Evolutionary conservation across 1,140 invertebrate genomes (phyloP).

Genomic region (Drosophila pseudoananassae): DNA sequence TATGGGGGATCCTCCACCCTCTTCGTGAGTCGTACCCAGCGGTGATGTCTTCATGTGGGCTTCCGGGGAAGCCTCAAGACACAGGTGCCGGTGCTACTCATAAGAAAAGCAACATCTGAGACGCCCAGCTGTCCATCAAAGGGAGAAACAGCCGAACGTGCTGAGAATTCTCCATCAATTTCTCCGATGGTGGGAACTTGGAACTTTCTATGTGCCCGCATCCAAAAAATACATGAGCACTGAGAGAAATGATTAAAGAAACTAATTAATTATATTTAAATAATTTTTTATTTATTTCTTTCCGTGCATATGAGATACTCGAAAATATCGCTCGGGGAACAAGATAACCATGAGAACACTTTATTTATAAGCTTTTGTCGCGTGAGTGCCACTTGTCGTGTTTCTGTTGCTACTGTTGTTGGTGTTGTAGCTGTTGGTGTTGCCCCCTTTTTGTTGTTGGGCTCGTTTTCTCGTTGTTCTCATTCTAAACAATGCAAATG

Average conservation of each 20-base stretch:
- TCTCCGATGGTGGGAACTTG: constrained; percentile 50
- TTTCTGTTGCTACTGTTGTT: constrained; percentile 19
- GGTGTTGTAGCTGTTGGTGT: constrained; percentile 1
- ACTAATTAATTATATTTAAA: too few species aligned
- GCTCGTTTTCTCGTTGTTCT: constrained; percentile 59
- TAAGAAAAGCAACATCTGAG: constrained; percentile 7
- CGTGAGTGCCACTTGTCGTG: constrained; percentile 66
- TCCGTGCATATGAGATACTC: constrained; percentile 16
- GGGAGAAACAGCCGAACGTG: constrained; percentile 51
- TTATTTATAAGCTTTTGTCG: constrained; percentile 70
- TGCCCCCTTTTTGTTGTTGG: constrained; percentile 25
- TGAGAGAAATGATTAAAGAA: background rate
- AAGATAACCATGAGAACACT: constrained; percentile 64
- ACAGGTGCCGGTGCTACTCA: constrained; percentile 42
- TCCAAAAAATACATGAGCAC: constrained; percentile 27
- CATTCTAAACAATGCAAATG: constrained; percentile 75
- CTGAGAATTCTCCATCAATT: constrained; percentile 65
- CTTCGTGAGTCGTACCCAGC: constrained; percentile 28
- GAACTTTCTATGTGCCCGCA: constrained; percentile 56
- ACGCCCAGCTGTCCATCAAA: constrained; percentile 21
- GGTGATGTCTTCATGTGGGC: constrained; percentile 28
- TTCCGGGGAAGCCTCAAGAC: constrained; percentile 1
- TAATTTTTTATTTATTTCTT: background rate
- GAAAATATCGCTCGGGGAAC: constrained; percentile 35
- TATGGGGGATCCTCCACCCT: background rate